phyloP scores from a whole-genome alignment of 2,113 vertebrate species.

The Athene cunicularia region DNA sequence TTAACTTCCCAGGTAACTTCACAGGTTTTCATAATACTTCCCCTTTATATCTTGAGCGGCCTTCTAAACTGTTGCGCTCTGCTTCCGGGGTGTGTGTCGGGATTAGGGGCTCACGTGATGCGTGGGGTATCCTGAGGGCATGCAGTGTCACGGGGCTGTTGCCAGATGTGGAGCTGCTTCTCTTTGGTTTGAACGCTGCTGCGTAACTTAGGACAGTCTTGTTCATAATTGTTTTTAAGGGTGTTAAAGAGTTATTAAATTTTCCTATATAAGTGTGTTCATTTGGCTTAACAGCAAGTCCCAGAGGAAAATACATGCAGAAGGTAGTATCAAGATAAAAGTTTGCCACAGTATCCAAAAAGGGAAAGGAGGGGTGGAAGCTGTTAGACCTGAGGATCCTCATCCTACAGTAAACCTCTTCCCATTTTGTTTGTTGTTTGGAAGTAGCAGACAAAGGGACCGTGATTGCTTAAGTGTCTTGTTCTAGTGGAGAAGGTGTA shows the following conservation, averaged over 20 bases:
- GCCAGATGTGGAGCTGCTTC: not conserved
- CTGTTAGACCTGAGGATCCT: not conserved
- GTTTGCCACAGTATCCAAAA: not conserved
- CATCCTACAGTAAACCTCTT: not conserved
- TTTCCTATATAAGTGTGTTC: not conserved
- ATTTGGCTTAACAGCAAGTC: not conserved
- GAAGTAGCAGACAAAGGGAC: not conserved
- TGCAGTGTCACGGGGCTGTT: not conserved
- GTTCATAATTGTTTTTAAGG: not conserved
- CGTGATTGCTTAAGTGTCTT: not conserved
- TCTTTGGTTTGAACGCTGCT: accelerated
- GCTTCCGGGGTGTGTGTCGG: accelerated
- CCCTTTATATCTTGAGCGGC: not conserved
- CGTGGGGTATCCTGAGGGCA: not conserved
- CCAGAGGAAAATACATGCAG: not conserved
- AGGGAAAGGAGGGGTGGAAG: not conserved
- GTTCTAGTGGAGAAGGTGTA: not conserved
- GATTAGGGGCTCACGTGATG: accelerated
- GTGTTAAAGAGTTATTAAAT: not conserved
- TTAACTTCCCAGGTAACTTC: not conserved
- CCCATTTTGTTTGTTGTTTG: accelerated
- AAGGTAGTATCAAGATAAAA: not conserved
- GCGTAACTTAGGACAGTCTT: accelerated
- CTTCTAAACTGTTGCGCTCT: not conserved
- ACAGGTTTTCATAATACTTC: not conserved